A percentile compares a stretch with the other conserved stretches of the same genome.
Conservation (phyloP, 2,797 vertebrate species). For the Gambusia yucatana region DNA sequence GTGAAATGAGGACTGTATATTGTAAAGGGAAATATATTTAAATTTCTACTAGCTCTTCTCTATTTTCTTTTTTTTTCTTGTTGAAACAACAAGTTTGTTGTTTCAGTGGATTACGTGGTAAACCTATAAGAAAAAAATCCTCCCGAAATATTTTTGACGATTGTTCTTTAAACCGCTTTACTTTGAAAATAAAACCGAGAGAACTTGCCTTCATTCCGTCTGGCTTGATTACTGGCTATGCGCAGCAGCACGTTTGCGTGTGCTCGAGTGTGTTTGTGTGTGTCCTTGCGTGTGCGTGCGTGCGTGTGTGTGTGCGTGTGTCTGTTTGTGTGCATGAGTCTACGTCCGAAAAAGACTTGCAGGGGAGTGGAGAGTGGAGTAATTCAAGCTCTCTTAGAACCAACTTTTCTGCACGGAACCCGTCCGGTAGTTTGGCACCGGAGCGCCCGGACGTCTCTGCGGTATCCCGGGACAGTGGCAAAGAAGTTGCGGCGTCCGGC, state of each 20-base stretch:
- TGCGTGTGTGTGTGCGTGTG: constrained; percentile 13
- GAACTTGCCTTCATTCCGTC: background rate
- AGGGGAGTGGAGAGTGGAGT: constrained; percentile 81
- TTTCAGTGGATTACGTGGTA: background rate
- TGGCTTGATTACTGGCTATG: constrained; percentile 23
- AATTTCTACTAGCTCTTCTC: background rate
- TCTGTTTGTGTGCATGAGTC: constrained; percentile 22
- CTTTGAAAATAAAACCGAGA: constrained; percentile 35
- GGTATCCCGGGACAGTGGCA: constrained; percentile 52
- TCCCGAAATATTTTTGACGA: background rate
- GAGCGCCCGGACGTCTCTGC: constrained; percentile 43
- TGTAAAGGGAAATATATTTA: background rate
- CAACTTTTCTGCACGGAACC: constrained; percentile 80
- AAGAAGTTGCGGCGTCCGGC: constrained; percentile 30
- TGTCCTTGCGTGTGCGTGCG: background rate
- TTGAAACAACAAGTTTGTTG: background rate
- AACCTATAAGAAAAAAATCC: background rate
- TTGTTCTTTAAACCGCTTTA: constrained; percentile 13
- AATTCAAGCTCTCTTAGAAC: constrained; percentile 82
- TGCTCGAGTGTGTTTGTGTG: constrained; percentile 4
- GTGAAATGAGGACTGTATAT: background rate
- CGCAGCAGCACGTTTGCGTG: background rate
- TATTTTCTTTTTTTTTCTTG: background rate
- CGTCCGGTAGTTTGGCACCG: constrained; percentile 57
- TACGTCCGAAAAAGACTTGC: constrained; percentile 78